Evolutionary conservation across 1,140 invertebrate genomes (phyloP), one percentile per base, ranked within the genome.

Genomic region (Lepidurus couesii): DNA sequence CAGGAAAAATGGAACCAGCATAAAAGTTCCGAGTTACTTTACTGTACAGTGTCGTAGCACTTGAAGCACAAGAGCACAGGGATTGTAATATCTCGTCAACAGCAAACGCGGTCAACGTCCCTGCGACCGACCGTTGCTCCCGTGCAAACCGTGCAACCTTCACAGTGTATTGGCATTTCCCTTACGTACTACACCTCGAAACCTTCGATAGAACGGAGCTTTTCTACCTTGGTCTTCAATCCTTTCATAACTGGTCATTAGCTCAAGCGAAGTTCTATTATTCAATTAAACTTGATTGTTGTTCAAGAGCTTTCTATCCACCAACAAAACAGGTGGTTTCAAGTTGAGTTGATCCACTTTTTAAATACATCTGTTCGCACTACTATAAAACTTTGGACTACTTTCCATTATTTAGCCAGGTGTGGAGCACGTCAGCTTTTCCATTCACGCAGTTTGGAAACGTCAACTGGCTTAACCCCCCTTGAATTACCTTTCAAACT

Each of bases 51-150:
- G 21, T n/a, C 16, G 53, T 65, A 21, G 53, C 53, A 65, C 21
- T n/a, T 13, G 53, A n/a, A 21, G 53, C n/a, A 65, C 21, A 65
- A 65, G 16, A 6, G 53, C 53, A 13, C 53, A 13, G 53, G 53
- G 53, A 65, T 65, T 65, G 16, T 13, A 21, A 65, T 65, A 21
- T 21, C 53, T 65, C 53, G 53, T 65, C 53, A 65, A 65, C 53
- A 65, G 53, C 53, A 65, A 21, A 21, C 8, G 21, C 53, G 53
- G 53, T 65, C 53, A 65, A 65, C 53, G 53, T 16, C 53, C 53
- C 16, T 65, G 53, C 53, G 53, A 65, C 53, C 53, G 53, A 65
- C 8, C 53, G 21, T 65, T 65, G 53, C 53, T 65, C 53, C 53
- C 53, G 4, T 65, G 53, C 53, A 16, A 65, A 65, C 16, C 53